Evolutionary conservation across 92 coral and sea anemone species (phyloP).

Genomic region (Heteractis magnifica): DNA sequence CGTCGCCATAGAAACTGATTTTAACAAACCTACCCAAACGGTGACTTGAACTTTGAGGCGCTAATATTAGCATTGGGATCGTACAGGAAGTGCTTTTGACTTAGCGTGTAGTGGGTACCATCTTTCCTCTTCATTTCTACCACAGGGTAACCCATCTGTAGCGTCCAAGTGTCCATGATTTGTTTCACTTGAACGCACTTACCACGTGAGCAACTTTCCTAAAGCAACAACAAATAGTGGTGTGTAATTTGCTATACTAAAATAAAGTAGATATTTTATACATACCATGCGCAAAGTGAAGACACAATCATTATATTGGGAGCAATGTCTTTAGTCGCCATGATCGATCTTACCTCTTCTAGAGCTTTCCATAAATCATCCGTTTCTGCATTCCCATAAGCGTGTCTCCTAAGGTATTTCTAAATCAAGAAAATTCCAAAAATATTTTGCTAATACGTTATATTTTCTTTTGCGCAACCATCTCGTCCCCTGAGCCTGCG

Average conservation of each 20-base stretch:
- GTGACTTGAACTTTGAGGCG: conserved; percentile 64
- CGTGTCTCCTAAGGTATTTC: conserved; percentile 73
- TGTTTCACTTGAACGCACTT: conserved; percentile 52
- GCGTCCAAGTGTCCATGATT: conserved; percentile 93
- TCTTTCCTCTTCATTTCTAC: conserved; percentile 36
- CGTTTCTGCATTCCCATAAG: conserved; percentile 74
- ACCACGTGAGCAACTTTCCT: conserved; percentile 57
- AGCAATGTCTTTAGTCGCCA: too few species aligned
- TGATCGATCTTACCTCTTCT: conserved; percentile 41
- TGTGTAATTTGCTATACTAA: too few species aligned
- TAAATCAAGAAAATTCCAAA: conserved; percentile 6
- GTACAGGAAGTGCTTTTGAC: conserved; percentile 77
- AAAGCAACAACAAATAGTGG: neutral
- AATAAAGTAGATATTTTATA: neutral
- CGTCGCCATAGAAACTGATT: neutral
- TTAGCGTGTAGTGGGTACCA: conserved; percentile 29
- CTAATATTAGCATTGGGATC: conserved; percentile 65
- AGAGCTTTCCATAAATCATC: conserved; percentile 89
- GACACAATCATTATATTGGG: too few species aligned
- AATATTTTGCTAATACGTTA: neutral
- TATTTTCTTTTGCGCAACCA: neutral
- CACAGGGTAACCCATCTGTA: conserved; percentile 90
- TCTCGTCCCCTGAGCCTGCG: too few species aligned
- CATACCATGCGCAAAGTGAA: too few species aligned
- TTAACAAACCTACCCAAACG: conserved; percentile 40